Evolutionary conservation across 1,140 invertebrate species (phyloP), one percentile per base, ranked within the genome.

Genomic region (Sinonovacula constricta): DNA sequence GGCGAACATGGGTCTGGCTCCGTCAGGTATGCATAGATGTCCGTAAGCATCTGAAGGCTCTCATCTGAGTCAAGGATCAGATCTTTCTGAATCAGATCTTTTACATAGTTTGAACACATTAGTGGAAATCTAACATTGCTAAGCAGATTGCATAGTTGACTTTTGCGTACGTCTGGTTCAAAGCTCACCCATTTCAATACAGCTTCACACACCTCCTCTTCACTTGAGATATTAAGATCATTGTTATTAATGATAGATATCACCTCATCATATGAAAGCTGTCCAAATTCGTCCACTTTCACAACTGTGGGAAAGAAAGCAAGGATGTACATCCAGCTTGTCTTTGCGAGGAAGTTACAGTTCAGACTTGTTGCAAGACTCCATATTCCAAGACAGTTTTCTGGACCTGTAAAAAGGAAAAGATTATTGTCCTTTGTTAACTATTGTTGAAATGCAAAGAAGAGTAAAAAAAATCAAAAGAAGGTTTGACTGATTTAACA

Each of bases 181-280:
- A 97, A 97, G 88, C 97, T 97, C n/a, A 99, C 95, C 98, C 98
- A 99, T 81, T 95, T 95, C 95, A 99, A 98, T 56, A 98, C 97
- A 12, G 97, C 97, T 91, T 95, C 97, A 89, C 87, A 90, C 36
- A 96, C 95, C 77, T 98, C 96, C 90, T 99, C 98, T 92, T 99
- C 98, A 24, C 95, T 96, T 84, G 96, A 93, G 14, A 99, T 96
- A 92, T 99, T 99, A 2, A 99, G 93, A 91, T 99, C 97, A 91
- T 99, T 98, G 80, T 95, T 96, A n/a, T 96, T 96, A 84, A 99
- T 97, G 75, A 99, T 98, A 87, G 98, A 97, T 28, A 98, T 95
- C 81, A 99, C 92, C 91, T 99, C 97, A 72, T 95, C 94, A 26
- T 97, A 95, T n/a, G 97, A 96, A 72, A 99, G 92, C 57, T 97